Percentiles rank a stretch among this genome's conserved stretches.
These are phyloP conservation scores for Hemichromis elongatus DNA, from an alignment of 2,113 vertebrate species.

Conservation along the genomic window DNA sequence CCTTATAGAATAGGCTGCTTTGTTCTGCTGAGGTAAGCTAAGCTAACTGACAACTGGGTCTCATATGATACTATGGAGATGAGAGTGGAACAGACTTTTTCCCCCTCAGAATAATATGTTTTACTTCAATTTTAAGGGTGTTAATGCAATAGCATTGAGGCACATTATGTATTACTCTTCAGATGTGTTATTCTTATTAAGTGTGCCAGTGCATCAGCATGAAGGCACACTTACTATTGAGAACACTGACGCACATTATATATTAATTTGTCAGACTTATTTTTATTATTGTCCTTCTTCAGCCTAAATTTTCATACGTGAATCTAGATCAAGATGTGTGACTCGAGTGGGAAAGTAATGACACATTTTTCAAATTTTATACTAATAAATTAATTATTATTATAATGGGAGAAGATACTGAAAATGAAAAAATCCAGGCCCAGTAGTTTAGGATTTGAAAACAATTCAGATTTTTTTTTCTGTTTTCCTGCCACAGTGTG, in stretches of 20 bases:
- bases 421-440: background rate
- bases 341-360: background rate
- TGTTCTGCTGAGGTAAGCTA: background rate
- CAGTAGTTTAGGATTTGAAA: background rate
- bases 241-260: background rate
- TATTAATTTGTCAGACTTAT: background rate
- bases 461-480: background rate
- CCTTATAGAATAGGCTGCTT: background rate
- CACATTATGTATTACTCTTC: background rate
- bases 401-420: background rate
- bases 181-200: too few species aligned
- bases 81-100: background rate
- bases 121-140: background rate
- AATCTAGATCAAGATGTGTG: background rate
- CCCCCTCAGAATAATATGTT: background rate
- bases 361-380: background rate
- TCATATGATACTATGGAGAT: background rate
- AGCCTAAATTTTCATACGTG: background rate
- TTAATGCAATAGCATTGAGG: background rate
- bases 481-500: background rate
- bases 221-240: too few species aligned
- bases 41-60: background rate
- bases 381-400: background rate
- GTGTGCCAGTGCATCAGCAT: too few species aligned
- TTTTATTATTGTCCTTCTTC: background rate